These are phyloP conservation scores for Takifugu ocellatus DNA, from an alignment of 2,797 vertebrate species.

Conservation along the genomic window DNA sequence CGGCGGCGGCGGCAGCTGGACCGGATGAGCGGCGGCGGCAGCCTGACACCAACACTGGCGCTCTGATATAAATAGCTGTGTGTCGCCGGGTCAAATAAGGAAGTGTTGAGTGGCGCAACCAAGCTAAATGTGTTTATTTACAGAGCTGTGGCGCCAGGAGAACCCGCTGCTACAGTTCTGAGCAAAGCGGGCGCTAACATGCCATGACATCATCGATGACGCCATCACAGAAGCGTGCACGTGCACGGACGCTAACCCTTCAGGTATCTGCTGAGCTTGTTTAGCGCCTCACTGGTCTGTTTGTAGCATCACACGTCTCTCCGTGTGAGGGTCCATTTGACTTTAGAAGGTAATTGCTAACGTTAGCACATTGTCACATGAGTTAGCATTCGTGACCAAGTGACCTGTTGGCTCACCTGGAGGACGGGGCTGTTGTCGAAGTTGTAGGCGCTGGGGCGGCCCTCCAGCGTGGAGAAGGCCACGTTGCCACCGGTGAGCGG, in stretches of 20 bases:
- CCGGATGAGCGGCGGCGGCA: constrained; percentile 35
- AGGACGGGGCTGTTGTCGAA: constrained; percentile 93
- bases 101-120: constrained; percentile 37
- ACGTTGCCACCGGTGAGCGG: constrained; percentile 94
- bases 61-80: constrained; percentile 70
- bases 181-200: too few species aligned
- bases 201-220: too few species aligned
- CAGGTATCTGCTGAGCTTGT: too few species aligned
- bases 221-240: too few species aligned
- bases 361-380: too few species aligned
- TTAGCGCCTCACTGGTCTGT: too few species aligned
- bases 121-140: constrained; percentile 59
- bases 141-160: neutral
- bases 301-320: too few species aligned
- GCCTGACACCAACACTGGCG: constrained; percentile 21
- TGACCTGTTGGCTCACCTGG: constrained; percentile 75
- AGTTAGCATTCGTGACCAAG: too few species aligned
- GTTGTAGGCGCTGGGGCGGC: constrained; percentile 93
- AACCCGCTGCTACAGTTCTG: too few species aligned
- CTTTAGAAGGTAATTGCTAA: too few species aligned
- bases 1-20: constrained; percentile 18
- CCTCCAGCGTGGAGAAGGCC: constrained; percentile 95
- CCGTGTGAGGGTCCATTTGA: too few species aligned
- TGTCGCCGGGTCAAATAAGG: constrained; percentile 65
- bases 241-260: too few species aligned